These are phyloP conservation scores for Drosophila paranaensis DNA, from an alignment of 2,888 invertebrate species.

Conservation along the genomic window DNA sequence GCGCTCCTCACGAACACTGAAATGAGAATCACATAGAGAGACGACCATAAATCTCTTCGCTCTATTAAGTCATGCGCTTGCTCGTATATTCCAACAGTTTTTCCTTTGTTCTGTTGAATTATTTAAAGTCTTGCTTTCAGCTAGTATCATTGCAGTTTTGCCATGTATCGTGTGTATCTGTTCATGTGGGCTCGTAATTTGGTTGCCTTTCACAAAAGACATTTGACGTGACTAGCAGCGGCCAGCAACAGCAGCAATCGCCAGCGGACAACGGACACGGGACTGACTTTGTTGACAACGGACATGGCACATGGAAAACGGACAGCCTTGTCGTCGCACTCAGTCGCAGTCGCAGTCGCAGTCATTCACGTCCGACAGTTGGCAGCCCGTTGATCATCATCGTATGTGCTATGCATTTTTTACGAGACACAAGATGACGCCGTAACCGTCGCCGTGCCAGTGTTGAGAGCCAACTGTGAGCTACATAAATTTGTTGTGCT, in stretches of 20 bases:
- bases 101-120: background rate
- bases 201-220: conserved; percentile 80
- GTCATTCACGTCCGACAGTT: conserved; percentile 44
- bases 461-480: conserved; percentile 44
- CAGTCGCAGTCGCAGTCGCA: conserved; percentile 1
- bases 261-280: conserved; percentile 25
- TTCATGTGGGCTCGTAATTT: conserved; percentile 71
- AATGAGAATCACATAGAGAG: no score
- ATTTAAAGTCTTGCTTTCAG: conserved; percentile 14
- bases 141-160: conserved; percentile 15
- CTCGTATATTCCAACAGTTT: background rate
- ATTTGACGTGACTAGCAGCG: conserved; percentile 59
- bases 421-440: conserved; percentile 54
- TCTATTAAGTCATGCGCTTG: no score
- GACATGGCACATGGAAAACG: conserved; percentile 73
- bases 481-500: conserved; percentile 58
- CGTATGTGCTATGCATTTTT: conserved; percentile 74
- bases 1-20: no score
- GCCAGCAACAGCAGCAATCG: conserved; percentile 19
- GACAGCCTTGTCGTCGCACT: conserved; percentile 30
- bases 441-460: conserved; percentile 5
- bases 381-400: conserved; percentile 75
- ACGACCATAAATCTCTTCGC: no score
- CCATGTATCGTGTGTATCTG: conserved; percentile 5
- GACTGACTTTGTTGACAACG: conserved; percentile 71